phyloP scores from a whole-genome alignment of 2,888 invertebrate genomes.

The Drosophila paramelanica region DNA sequence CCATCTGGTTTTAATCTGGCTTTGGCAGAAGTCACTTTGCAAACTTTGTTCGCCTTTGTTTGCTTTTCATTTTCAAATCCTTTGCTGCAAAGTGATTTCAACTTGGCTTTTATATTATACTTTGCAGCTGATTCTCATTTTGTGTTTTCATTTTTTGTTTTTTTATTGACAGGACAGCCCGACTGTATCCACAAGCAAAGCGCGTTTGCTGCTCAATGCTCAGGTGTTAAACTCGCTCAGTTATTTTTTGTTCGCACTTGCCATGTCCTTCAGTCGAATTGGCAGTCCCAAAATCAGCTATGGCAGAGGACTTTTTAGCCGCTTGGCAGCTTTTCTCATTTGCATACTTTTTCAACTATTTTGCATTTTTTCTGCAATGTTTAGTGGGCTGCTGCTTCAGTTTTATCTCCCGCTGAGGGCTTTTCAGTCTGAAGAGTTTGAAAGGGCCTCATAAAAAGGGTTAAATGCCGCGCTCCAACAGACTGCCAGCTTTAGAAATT shows the following conservation, averaged over 20 bases:
- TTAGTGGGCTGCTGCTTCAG: conserved; percentile 18
- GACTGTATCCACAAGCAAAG: conserved; percentile 52
- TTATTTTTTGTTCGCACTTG: conserved; percentile 53
- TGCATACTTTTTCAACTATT: conserved; percentile 76
- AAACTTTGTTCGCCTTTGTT: conserved; percentile 60
- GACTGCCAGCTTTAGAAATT: conserved; percentile 28
- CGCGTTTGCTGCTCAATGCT: conserved; percentile 67
- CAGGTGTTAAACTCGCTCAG: conserved; percentile 69
- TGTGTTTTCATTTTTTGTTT: conserved; percentile 27
- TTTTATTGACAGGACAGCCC: conserved; percentile 46
- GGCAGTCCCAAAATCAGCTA: conserved; percentile 21
- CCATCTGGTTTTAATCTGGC: conserved; percentile 56
- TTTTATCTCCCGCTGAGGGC: conserved; percentile 64
- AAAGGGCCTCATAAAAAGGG: conserved; percentile 47
- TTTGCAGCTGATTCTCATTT: conserved; percentile 20
- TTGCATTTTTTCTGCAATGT: conserved; percentile 49
- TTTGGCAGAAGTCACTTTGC: conserved; percentile 60
- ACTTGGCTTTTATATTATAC: conserved; percentile 71
- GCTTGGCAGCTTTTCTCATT: conserved; percentile 58
- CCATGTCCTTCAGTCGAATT: conserved; percentile 10
- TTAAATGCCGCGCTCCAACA: conserved; percentile 46
- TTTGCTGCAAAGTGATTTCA: conserved; percentile 63
- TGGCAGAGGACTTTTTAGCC: conserved; percentile 35
- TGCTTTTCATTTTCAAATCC: conserved; percentile 71
- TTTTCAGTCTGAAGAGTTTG: conserved; percentile 23